Conservation (phyloP, 2,113 vertebrate species). For the Jaculus jaculus region DNA sequence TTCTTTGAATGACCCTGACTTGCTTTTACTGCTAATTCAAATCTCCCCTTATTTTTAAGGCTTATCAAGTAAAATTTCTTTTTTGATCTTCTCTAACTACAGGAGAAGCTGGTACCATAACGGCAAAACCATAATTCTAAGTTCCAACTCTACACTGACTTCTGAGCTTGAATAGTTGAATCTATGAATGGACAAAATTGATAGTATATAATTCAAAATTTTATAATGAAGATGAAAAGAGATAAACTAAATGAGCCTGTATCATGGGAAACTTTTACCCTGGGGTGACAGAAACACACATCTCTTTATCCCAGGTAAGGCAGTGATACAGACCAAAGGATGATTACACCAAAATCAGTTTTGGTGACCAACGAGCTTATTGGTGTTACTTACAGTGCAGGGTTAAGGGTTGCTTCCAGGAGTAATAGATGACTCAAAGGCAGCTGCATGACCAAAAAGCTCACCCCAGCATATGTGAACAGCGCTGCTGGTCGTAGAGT, state of each 20-base stretch:
- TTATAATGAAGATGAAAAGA: conserved; percentile 3
- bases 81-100: neutral
- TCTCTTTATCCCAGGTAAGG: too few species aligned
- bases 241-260: neutral
- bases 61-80: neutral
- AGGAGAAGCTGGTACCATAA: neutral
- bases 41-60: conserved; percentile 13
- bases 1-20: neutral
- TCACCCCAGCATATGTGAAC: too few species aligned
- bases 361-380: too few species aligned
- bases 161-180: neutral
- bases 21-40: conserved; percentile 18
- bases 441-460: too few species aligned
- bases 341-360: too few species aligned
- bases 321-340: too few species aligned
- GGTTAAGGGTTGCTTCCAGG: too few species aligned
- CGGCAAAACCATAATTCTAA: neutral
- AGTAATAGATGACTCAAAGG: too few species aligned
- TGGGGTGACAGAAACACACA: too few species aligned
- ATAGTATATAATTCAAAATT: neutral
- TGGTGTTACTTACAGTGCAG: too few species aligned
- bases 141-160: neutral
- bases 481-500: too few species aligned
- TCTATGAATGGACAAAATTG: conserved; percentile 1
- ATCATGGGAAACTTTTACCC: too few species aligned